Base-by-base conservation (phyloP, 2,888 invertebrate genomes). In the Apamea epomidion region DNA sequence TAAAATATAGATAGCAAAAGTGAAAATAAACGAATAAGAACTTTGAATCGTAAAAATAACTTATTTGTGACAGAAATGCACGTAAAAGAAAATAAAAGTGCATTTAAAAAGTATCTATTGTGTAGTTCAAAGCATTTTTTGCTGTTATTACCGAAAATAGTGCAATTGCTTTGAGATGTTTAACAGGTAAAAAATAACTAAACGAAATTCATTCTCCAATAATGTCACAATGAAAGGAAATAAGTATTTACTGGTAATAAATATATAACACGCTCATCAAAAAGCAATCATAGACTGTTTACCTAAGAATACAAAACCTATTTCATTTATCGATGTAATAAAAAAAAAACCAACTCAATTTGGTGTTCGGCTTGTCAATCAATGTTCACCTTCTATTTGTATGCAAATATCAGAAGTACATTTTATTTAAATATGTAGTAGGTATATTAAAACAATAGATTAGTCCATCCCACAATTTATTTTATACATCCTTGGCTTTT, bases 221-320 rank as follows among this genome's bases (percentile, higher is more conserved):
- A 72, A n/a, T 72, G 16, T 71, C 48, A 70, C 64, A 48, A 58
- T 76, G 42, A 76, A 70, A 54, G 62, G 25, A 48, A 76, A 83
- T n/a, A 14, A 1, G n/a, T 60, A 48, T 7, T 0, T 58, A 32
- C 62, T 54, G 62, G 37, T 32, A 45, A 75, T 21, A 69, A 54
- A 25, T 58, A 5, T 37, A 21, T 37, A 62, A 45, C 83, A 69
- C 83, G 76, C 69, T 70, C 78, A 68, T 84, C 78, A 84, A 72
- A 82, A 78, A 37, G 16, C 60, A 84, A 78, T 84, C 29, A 37
- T n/a, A 29, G 6, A 37, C 25, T 72, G 10, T 65, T 74, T 84
- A 80, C 48, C 12, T 25, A n/a, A 21, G 16, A 81, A 69, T 69
- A 48, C 5, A 54, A 76, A 69, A 45, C 18, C 16, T 70, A 48